Conservation (phyloP, 2,113 vertebrate genomes). For the Cyanistes caeruleus region DNA sequence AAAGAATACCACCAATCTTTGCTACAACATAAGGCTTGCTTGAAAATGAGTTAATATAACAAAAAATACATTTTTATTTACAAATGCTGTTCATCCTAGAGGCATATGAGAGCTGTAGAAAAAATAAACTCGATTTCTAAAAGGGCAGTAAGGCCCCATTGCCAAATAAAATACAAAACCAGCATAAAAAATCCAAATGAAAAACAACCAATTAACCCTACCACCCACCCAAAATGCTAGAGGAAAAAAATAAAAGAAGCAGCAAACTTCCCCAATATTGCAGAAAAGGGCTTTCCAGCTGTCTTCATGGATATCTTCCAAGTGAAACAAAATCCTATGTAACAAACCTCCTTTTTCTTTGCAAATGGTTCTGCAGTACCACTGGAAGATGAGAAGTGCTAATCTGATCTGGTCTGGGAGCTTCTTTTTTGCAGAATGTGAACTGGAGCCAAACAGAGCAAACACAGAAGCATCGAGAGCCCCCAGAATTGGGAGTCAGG, state of each 20-base stretch:
- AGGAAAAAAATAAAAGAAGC: background rate
- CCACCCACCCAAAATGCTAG: background rate
- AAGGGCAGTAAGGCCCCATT: slow-evolving; percentile 47
- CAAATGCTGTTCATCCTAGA: slow-evolving; percentile 56
- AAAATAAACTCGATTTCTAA: slow-evolving; percentile 62
- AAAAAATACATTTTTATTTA: slow-evolving; percentile 64
- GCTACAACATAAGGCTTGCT: slow-evolving; percentile 5
- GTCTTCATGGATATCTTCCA: background rate
- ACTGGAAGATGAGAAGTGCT: background rate
- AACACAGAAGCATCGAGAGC: background rate
- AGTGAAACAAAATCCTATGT: background rate
- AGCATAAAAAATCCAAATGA: slow-evolving; percentile 31
- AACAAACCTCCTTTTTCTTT: background rate
- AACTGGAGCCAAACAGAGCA: background rate
- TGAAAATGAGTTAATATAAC: slow-evolving; percentile 61
- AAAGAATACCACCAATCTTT: slow-evolving; percentile 24
- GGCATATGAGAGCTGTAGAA: slow-evolving; percentile 30
- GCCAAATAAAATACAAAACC: slow-evolving; percentile 44
- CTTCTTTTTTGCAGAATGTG: background rate
- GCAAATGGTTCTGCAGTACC: background rate
- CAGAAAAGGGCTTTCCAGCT: background rate
- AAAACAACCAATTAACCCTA: slow-evolving; percentile 66
- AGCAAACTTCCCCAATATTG: background rate
- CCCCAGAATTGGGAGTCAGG: background rate
- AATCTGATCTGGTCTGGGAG: background rate